Evolutionary conservation across 2,113 vertebrate genomes (phyloP).

Genomic region (Pogona vitticeps): DNA sequence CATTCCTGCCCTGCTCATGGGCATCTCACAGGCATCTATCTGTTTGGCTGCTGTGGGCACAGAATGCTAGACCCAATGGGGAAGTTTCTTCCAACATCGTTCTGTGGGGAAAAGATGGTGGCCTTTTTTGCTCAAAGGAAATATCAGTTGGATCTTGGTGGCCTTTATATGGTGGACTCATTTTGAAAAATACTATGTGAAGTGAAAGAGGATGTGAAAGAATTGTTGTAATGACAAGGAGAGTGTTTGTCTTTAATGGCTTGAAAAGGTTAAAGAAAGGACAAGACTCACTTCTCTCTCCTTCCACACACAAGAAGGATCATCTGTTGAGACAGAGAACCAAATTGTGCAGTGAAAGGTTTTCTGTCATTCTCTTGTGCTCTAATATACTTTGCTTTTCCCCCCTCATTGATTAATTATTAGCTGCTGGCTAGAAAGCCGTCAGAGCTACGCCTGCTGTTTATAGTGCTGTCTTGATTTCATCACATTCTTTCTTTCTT

Average conservation of each 20-base stretch:
- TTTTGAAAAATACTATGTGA: constrained; percentile 71
- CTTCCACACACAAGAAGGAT: background rate
- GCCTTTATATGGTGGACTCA: constrained; percentile 60
- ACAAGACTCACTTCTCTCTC: constrained; percentile 57
- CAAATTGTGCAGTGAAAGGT: background rate
- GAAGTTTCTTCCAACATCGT: background rate
- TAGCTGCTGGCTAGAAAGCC: background rate
- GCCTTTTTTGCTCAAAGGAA: constrained; percentile 50
- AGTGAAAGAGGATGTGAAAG: constrained; percentile 77
- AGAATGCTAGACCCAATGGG: background rate
- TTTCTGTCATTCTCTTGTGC: background rate
- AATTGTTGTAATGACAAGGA: constrained; percentile 57
- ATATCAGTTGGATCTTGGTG: constrained; percentile 47
- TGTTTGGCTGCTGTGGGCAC: background rate
- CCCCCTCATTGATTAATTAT: background rate
- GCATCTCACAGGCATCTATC: background rate
- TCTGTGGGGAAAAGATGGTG: background rate
- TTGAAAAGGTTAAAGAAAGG: constrained; percentile 71
- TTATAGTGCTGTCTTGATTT: background rate
- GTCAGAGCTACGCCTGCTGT: background rate
- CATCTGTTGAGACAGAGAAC: constrained; percentile 38
- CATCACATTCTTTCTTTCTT: background rate
- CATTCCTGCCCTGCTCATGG: background rate
- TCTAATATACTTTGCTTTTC: too few relatives aligned
- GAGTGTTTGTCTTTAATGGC: constrained; percentile 58